Base-by-base conservation (phyloP, 2,888 invertebrate genomes). In the Drosophila recens region DNA sequence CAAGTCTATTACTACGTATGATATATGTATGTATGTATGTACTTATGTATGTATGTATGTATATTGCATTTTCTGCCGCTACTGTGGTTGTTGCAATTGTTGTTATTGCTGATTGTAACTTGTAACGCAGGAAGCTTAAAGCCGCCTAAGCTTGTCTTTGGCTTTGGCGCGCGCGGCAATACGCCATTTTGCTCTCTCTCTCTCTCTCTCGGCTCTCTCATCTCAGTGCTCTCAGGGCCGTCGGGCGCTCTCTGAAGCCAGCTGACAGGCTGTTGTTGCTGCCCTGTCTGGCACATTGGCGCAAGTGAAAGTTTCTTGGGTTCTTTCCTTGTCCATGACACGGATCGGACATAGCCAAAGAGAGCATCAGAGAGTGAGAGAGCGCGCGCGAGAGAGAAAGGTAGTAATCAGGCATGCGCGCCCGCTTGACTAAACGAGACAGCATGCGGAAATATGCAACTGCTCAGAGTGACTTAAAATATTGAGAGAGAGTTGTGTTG, bases 271-370 rank as follows among this genome's bases (percentile, higher is more conserved):
- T 67, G 57, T 23, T 40, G 58, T 40, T 38, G 38, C 43, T 34
- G 66, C 49, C 13, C 40, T 45, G 53, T 4, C 54, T 67, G 58
- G 43, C 53, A 33, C 15, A 42, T 59, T 59, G 61, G 62, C 67
- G 66, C 79, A 87, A 87, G 87, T 89, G 87, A 87, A 87, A 87
- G 87, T 87, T 89, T 73, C 64, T 67, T 71, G 72, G 65, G 88
- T 82, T 82, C 79, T 86, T 83, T 75, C 80, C 83, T 71, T 75
- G 80, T 81, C 81, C 81, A 72, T 81, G 81, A 77, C 81, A 81
- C 61, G 74, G 79, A 79, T 80, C 79, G 67, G 10, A 58, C 51
- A 36, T 34, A 66, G 56, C 34, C 11, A 58, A 43, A 33, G 58
- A 56, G 38, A 40, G 38, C 63, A 46, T 33, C 65, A 62, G 40